Percentiles rank a stretch among this genome's conserved stretches.
These are phyloP conservation scores for Limulus polyphemus DNA, from an alignment of 2,888 invertebrate genomes.

Conservation along the genomic window DNA sequence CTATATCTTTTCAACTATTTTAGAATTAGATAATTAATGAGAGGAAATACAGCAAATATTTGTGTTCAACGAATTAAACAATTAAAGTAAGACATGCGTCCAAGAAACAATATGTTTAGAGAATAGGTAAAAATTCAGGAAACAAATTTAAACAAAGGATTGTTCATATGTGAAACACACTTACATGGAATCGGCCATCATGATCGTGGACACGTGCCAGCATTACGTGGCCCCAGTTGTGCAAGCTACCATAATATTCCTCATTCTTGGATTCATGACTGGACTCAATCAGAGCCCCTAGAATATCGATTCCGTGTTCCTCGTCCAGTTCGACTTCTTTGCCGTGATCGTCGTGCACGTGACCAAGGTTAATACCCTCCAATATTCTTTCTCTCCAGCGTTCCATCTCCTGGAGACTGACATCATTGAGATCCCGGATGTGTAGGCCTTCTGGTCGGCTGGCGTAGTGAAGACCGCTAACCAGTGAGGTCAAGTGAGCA, in stretches of 20 bases:
- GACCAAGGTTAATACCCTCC: constrained; percentile 54
- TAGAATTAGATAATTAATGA: no score
- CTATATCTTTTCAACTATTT: no score
- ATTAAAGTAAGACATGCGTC: no score
- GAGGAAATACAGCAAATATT: no score
- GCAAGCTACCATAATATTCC: constrained; percentile 51
- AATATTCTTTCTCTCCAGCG: constrained; percentile 62
- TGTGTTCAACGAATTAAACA: no score
- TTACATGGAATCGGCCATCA: constrained; percentile 56
- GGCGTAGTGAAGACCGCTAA: constrained; percentile 23
- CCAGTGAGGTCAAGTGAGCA: constrained; percentile 22
- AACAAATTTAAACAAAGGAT: no score
- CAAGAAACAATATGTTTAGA: no score
- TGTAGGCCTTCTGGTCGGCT: constrained; percentile 19
- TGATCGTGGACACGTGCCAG: constrained; percentile 68
- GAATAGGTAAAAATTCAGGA: no score
- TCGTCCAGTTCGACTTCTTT: constrained; percentile 49
- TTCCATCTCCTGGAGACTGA: constrained; percentile 40
- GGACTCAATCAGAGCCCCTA: constrained; percentile 68
- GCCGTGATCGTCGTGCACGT: constrained; percentile 46
- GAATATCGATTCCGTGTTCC: constrained; percentile 55
- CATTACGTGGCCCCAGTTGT: constrained; percentile 68
- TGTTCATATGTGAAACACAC: constrained; percentile 20
- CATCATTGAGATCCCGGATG: constrained; percentile 11
- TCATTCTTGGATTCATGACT: constrained; percentile 17